Percentiles rank a stretch among this genome's conserved stretches.
Conservation (phyloP, 2,113 vertebrate species). For the Sphaerodactylus townsendi region DNA sequence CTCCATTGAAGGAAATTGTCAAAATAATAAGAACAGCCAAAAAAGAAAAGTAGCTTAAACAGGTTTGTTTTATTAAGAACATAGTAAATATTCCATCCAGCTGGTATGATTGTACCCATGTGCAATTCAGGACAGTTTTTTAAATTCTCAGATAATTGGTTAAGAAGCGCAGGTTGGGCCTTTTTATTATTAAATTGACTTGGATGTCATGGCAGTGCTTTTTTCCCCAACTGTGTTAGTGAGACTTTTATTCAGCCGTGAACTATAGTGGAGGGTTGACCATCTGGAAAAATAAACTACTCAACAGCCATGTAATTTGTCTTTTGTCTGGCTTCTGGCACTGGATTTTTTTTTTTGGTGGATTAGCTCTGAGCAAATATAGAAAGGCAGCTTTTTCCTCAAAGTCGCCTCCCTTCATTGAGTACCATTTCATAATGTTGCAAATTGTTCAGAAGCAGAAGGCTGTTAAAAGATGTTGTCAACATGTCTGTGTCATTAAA, state of each 20-base stretch:
- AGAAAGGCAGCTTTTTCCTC: constrained; percentile 50
- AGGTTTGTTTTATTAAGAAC: constrained; percentile 52
- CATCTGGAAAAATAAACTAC: constrained; percentile 71
- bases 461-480: constrained; percentile 45
- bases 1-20: constrained; percentile 22
- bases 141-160: constrained; percentile 56
- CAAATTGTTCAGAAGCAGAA: constrained; percentile 59
- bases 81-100: constrained; percentile 38
- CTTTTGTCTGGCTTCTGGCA: constrained; percentile 70
- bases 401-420: constrained; percentile 46
- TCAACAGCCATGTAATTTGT: constrained; percentile 69
- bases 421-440: constrained; percentile 58
- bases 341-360: constrained; percentile 33
- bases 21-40: constrained; percentile 24
- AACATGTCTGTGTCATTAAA: constrained; percentile 38
- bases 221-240: constrained; percentile 51
- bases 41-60: constrained; percentile 30
- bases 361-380: constrained; percentile 63
- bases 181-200: constrained; percentile 52
- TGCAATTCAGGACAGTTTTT: constrained; percentile 24
- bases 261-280: constrained; percentile 61
- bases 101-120: constrained; percentile 28
- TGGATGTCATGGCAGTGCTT: constrained; percentile 42
- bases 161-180: constrained; percentile 50
- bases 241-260: constrained; percentile 56